Evolutionary conservation across 2,888 invertebrate genomes (phyloP), one percentile per base, ranked within the genome.

Genomic region (Aporophyla lueneburgensis): DNA sequence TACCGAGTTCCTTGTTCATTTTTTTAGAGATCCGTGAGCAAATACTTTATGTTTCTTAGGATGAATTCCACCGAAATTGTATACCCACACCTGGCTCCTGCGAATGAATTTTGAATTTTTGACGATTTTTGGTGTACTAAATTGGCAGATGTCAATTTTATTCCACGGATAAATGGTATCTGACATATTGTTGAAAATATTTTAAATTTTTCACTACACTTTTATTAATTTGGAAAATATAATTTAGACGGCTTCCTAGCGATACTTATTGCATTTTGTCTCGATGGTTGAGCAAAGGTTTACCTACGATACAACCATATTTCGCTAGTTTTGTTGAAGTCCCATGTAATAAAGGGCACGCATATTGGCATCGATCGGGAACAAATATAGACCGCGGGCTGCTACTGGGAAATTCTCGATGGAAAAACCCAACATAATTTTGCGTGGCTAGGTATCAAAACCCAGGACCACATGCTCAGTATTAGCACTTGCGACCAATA

Each of bases 21-120:
- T 83, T 86, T 85, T 78, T 71, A 85, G 87, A 67, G 86, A 79
- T 81, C 87, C 81, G 66, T 65, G 56, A 58, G 61, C 16, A 19
- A 59, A 66, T 66, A n/a, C 12, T 12, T 5, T n/a, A 33, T 43
- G 14, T n/a, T 21, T 14, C 53, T 9, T 56, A 43, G 43, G 9
- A 9, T 6, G 43, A 43, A 43, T 43, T 43, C 43, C 9, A 43
- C 43, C 43, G 10, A 9, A 43, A 43, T 43, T 9, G 7, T 43
- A 43, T 43, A 43, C 43, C 1, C 9, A 33, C 3, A 33, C 1
- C 33, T 33, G 33, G 2, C 9, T 43, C 43, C 43, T 43, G 43
- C 43, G 10, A 6, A 43, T 43, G 1, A 9, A 43, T 43, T 43
- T 43, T 1, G 1, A 43, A 43, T 43, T 43, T 43, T 9, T 43